Base-by-base conservation (phyloP, 2,888 invertebrate species). In the Phengaris alcon region DNA sequence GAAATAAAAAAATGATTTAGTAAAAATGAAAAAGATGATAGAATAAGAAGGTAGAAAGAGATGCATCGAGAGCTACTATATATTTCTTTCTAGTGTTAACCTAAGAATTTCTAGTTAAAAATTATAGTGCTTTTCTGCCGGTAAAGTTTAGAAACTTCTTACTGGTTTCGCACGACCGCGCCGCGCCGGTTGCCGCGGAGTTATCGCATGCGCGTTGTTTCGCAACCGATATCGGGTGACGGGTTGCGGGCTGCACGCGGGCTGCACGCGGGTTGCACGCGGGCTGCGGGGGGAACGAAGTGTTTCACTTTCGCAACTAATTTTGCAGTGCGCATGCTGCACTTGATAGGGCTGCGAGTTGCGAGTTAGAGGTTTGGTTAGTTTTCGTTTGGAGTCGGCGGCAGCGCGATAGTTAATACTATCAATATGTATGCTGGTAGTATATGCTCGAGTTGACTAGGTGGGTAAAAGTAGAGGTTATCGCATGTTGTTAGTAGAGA, bases 101-200 rank as follows among this genome's bases (percentile, higher is more conserved):
- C 3, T 35, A 35, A 35, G 35, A 35, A 35, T 3, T 22, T 22
- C 1, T 35, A 35, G 35, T 35, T 35, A 4, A 35, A 52, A 12
- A 52, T 10, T 52, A 12, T 8, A 9, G 52, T 52, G 4, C 9
- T 64, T 10, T 7, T 9, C 15, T 22, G 9, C 10, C 59, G 59
- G 59, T 5, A 64, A 64, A 64, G 22, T 64, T 57, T 57, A 10
- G 59, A 13, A 54, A 10, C 22, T 35, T 35, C 35, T 35, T 1
- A 10, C 64, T 84, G 84, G 64, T 64, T 64, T 64, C 64, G 64
- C 64, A 44, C 64, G 44, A 64, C 35, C 64, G 48, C 48, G 48
- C 48, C 48, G 35, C 35, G 35, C 35, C 64, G 64, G 59, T 64
- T 64, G 64, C 35, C 6, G 52, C 64, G 64, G 59, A 22, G 64